A percentile compares a stretch with the other conserved stretches of the same genome.
phyloP scores from a whole-genome alignment of 2,113 vertebrate genomes.

The Menidia beryllina region DNA sequence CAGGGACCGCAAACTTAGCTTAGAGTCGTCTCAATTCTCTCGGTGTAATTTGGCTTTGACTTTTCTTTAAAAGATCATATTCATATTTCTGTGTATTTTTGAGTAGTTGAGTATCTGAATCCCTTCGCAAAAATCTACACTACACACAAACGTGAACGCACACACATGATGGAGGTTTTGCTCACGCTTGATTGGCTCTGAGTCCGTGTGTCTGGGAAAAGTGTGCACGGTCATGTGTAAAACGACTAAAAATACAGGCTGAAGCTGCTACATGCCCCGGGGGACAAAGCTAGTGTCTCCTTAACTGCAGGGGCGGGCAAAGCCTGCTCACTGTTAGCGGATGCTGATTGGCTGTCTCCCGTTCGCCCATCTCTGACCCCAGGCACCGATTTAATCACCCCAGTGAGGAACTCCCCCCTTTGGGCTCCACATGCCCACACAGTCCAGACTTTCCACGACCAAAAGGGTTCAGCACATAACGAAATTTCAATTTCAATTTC shows the following conservation, averaged over 20 bases:
- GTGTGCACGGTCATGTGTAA: constrained; percentile 4
- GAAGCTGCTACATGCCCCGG: constrained; percentile 35
- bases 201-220: too few species aligned
- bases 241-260: constrained; percentile 47
- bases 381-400: constrained; percentile 78
- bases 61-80: too few species aligned
- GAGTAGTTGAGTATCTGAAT: constrained; percentile 34
- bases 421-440: too few species aligned
- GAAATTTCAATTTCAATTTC: too few species aligned
- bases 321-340: constrained; percentile 65
- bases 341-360: constrained; percentile 64
- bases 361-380: constrained; percentile 57
- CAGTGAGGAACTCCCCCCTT: too few species aligned
- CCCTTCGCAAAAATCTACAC: too few species aligned
- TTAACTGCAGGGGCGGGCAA: constrained; percentile 59
- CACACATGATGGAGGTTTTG: too few species aligned
- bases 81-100: constrained; percentile 1
- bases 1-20: too few species aligned
- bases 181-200: too few species aligned
- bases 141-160: too few species aligned
- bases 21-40: background rate
- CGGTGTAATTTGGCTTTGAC: constrained; percentile 5
- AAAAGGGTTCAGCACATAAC: too few species aligned
- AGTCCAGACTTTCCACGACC: too few species aligned
- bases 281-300: constrained; percentile 55